These are phyloP conservation scores for Opisthocomus hoazin DNA, from an alignment of 2,113 vertebrate genomes.

Conservation along the genomic window DNA sequence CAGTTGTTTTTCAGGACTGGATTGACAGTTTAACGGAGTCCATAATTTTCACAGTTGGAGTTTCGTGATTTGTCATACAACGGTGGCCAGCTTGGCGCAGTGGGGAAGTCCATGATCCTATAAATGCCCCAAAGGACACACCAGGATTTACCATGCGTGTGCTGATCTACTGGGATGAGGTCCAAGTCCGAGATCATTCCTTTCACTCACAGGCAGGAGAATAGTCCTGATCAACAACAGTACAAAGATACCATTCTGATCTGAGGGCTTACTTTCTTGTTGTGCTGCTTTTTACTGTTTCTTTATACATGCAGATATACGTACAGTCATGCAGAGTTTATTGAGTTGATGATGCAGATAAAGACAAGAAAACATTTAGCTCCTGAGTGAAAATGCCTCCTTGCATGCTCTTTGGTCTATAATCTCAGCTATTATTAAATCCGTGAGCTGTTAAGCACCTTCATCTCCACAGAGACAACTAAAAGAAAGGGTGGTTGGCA, in stretches of 20 bases:
- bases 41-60: slow-evolving; percentile 75
- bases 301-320: background rate
- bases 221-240: background rate
- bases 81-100: slow-evolving; percentile 43
- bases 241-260: accelerated
- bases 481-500: background rate
- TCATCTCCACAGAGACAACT: background rate
- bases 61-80: slow-evolving; percentile 69
- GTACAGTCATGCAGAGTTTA: background rate
- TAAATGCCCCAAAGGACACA: slow-evolving; percentile 47
- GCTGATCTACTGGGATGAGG: slow-evolving; percentile 27
- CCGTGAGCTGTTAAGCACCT: background rate
- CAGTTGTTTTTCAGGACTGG: slow-evolving; percentile 65
- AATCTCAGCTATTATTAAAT: background rate
- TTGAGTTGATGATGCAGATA: background rate
- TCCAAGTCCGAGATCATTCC: slow-evolving; percentile 18
- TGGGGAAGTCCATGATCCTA: slow-evolving; percentile 31
- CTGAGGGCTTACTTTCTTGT: background rate
- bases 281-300: background rate
- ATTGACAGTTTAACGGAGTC: slow-evolving; percentile 67
- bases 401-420: background rate
- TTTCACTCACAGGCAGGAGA: background rate
- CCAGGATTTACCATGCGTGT: slow-evolving; percentile 49
- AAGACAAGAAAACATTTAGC: background rate
- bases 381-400: background rate